Conservation (phyloP, 2,113 vertebrate genomes). For the Grus americana region DNA sequence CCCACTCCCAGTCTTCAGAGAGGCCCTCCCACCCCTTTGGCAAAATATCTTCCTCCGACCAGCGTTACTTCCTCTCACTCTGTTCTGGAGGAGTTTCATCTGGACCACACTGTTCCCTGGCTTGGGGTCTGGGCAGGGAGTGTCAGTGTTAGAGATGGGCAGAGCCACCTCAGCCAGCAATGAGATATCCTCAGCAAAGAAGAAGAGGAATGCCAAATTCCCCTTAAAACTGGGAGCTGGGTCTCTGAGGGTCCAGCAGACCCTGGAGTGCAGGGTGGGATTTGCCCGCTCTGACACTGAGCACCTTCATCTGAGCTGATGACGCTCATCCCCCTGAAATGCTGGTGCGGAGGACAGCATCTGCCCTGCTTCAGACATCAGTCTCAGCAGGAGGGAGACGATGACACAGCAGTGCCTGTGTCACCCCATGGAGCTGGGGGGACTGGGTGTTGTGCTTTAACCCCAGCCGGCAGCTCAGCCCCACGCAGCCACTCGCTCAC, state of each 20-base stretch:
- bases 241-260: neutral
- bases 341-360: neutral
- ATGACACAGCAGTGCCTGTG: neutral
- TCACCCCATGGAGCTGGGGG: neutral
- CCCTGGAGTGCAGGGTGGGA: neutral
- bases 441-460: too few species aligned
- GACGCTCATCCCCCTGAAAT: neutral
- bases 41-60: neutral
- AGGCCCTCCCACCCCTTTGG: neutral
- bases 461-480: too few species aligned
- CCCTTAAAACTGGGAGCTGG: neutral
- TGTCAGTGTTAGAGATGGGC: neutral
- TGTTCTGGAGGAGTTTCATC: neutral
- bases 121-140: neutral
- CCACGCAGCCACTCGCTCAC: too few species aligned
- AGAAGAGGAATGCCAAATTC: neutral
- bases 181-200: neutral
- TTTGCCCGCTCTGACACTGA: neutral
- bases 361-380: neutral
- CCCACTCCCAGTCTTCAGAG: neutral
- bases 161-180: fast-evolving
- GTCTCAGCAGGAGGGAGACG: neutral
- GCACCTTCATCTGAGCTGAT: neutral
- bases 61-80: neutral
- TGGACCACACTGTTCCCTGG: neutral